Conservation (phyloP, 1,140 invertebrate genomes). For the Monochamus saltuarius region DNA sequence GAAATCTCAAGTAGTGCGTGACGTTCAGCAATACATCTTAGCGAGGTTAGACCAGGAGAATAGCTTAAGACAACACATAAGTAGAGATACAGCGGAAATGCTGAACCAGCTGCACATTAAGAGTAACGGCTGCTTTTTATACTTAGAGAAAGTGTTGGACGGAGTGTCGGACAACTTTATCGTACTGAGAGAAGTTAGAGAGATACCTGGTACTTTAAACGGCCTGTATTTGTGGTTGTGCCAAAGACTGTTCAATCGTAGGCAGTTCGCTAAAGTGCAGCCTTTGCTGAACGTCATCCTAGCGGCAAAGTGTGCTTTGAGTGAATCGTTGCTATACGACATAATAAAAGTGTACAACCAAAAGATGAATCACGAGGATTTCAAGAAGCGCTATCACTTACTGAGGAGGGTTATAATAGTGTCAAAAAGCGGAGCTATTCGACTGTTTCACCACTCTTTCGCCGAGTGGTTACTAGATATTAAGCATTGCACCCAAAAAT, state of each 20-base stretch:
- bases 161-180: slow-evolving; percentile 92
- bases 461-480: slow-evolving; percentile 93
- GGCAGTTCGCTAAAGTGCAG: slow-evolving; percentile 84
- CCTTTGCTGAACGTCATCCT: slow-evolving; percentile 85
- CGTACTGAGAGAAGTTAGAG: slow-evolving; percentile 77
- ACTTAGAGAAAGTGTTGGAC: slow-evolving; percentile 89
- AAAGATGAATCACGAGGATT: slow-evolving; percentile 79
- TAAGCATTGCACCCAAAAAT: slow-evolving; percentile 94
- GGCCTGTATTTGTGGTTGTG: slow-evolving; percentile 94
- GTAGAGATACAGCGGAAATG: slow-evolving; percentile 86
- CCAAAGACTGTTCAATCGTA: slow-evolving; percentile 85
- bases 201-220: slow-evolving; percentile 93
- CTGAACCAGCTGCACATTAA: slow-evolving; percentile 95
- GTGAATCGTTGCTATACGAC: slow-evolving; percentile 75
- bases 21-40: slow-evolving; percentile 94
- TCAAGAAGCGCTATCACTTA: slow-evolving; percentile 77
- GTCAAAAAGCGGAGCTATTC: slow-evolving; percentile 65
- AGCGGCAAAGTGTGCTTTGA: slow-evolving; percentile 81
- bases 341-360: slow-evolving; percentile 81
- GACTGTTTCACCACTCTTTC: slow-evolving; percentile 88
- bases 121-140: slow-evolving; percentile 93
- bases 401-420: slow-evolving; percentile 71
- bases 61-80: slow-evolving; percentile 75
- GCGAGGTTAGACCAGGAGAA: slow-evolving; percentile 84
- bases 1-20: slow-evolving; percentile 83